Percentiles rank a stretch among this genome's conserved stretches.
Evolutionary conservation across 2,113 vertebrate species (phyloP).

Genomic region (Propithecus coquereli): DNA sequence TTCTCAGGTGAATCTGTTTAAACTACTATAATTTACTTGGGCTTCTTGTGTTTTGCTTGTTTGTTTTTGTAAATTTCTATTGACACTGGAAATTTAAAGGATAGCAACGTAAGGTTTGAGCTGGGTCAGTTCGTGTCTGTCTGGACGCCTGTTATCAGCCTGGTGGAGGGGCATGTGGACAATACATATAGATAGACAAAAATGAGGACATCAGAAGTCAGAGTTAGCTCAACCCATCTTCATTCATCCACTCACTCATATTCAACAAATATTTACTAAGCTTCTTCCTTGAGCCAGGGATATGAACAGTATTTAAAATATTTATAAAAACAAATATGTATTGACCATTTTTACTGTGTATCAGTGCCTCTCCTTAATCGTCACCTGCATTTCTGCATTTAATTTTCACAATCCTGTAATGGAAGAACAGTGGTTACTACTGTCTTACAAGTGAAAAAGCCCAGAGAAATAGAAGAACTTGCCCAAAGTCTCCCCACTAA

Average conservation of each 20-base stretch:
- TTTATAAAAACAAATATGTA: background rate
- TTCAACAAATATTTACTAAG: background rate
- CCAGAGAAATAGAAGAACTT: background rate
- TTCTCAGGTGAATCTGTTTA: background rate
- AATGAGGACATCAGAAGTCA: background rate
- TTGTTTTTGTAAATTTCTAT: background rate
- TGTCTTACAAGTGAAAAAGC: background rate
- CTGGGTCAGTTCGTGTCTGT: background rate
- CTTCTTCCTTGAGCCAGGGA: background rate
- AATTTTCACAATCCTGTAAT: background rate
- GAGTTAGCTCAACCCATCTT: background rate
- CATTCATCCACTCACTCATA: background rate
- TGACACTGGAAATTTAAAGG: background rate
- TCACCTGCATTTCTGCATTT: background rate
- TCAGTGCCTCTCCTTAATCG: background rate
- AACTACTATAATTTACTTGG: background rate
- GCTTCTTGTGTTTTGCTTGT: background rate
- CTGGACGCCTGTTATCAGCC: background rate
- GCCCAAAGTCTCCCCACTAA: background rate
- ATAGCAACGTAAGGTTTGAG: accelerated
- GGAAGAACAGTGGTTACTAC: background rate
- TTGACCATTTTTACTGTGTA: background rate
- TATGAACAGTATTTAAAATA: background rate
- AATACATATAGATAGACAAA: background rate
- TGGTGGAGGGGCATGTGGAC: background rate